Evolutionary conservation across 2,113 vertebrate species (phyloP).

Genomic region (Falcunculus frontatus): DNA sequence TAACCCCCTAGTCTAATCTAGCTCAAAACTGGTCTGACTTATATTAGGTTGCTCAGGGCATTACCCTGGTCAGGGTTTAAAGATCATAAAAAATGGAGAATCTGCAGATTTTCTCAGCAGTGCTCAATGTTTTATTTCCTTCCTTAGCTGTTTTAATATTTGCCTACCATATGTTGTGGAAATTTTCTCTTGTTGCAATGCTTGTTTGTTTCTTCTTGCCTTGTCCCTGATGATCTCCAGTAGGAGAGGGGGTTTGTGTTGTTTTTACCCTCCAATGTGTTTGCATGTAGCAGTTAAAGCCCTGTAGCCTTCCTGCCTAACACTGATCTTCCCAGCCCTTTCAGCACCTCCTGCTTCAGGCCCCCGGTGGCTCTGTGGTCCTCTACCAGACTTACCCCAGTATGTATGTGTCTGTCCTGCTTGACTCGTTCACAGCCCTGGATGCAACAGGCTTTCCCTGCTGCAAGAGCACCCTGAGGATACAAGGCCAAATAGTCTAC

Average conservation of each 20-base stretch:
- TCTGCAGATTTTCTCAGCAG: background rate
- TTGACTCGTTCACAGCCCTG: background rate
- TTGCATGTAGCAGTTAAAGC: background rate
- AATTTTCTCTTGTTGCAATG: background rate
- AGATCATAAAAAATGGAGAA: background rate
- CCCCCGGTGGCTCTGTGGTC: background rate
- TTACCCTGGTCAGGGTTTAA: background rate
- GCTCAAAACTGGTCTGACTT: background rate
- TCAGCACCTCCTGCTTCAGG: background rate
- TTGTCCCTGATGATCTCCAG: background rate
- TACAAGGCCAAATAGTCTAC: background rate
- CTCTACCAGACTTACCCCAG: background rate
- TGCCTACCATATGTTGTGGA: background rate
- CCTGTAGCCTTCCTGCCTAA: background rate
- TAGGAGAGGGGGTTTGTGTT: background rate
- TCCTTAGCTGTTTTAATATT: background rate
- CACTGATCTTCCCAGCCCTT: background rate
- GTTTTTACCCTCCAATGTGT: background rate
- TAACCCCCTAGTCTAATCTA: too few species aligned
- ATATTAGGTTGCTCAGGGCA: background rate
- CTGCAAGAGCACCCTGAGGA: background rate
- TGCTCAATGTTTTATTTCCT: background rate
- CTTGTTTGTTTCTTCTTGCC: background rate
- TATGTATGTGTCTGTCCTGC: background rate
- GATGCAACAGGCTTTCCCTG: background rate